phyloP scores from a whole-genome alignment of 1,140 invertebrate genomes.

The Pantala flavescens region DNA sequence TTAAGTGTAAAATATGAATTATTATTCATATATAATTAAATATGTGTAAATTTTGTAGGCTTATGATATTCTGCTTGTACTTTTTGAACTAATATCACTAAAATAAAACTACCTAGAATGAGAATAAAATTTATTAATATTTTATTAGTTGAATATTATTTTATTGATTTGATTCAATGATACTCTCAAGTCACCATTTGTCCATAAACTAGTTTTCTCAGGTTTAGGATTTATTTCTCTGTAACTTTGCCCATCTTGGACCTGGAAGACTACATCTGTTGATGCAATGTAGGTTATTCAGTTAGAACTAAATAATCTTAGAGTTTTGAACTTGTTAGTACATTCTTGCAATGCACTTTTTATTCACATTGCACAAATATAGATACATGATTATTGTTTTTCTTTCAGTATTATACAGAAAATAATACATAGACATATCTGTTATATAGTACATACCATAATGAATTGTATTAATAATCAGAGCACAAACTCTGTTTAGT shows the following conservation, averaged over 20 bases:
- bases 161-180: no score
- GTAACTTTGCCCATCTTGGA: background rate
- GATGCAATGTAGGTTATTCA: background rate
- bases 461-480: background rate
- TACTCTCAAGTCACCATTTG: no score
- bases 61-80: background rate
- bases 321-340: slow-evolving; percentile 10
- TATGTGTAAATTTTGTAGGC: background rate
- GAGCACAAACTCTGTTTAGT: background rate
- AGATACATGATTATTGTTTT: background rate
- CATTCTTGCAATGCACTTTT: background rate
- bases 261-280: background rate
- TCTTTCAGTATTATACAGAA: background rate
- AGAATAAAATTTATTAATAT: no score
- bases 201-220: no score
- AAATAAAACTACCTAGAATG: no score
- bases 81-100: no score
- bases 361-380: slow-evolving; percentile 2
- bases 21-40: background rate
- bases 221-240: background rate
- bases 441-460: background rate
- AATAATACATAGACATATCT: background rate
- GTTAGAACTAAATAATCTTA: no score
- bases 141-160: no score
- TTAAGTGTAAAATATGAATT: slow-evolving; percentile 2